Base-by-base conservation (phyloP, 2,797 vertebrate genomes). In the Euthynnus affinis region DNA sequence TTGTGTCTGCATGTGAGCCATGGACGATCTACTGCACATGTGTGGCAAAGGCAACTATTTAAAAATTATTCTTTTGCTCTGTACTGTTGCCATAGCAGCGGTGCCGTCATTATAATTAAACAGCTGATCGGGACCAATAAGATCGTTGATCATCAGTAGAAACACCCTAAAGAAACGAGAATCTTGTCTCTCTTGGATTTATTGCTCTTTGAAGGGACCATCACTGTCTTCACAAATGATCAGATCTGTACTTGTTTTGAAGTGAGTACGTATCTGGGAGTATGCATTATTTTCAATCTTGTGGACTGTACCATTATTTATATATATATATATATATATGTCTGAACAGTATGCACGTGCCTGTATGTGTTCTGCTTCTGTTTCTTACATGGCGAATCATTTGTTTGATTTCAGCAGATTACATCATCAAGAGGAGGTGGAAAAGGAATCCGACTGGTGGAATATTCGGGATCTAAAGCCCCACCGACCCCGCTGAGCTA, bases 401-500 rank as follows among this genome's bases (percentile, higher is more conserved):
- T 10, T 40, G 51, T 68, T 57, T 67, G 61, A 59, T 83, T 83
- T 76, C 76, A 48, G 62, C 34, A 58, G 59, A 25, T 84, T 84
- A 42, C 82, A 76, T 80, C 81, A 80, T 63, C 12, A 55, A 9
- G 34, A 71, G 29, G 59, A 71, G 49, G 62, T 12, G 61, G 57
- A 72, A n/a, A 42, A 48, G 60, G 34, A 9, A 37, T 37, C 34
- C 34, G 5, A 57, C 51, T 6, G 8, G 14, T 37, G 6, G 55
- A 23, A 59, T 23, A 34, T 62, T 44, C 60, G 57, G 20, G 57
- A 83, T 72, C 52, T 64, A 29, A 59, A 46, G 72, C 40, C 42
- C n/a, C 2, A n/a, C 52, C 27, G 9, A 6, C 60, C 46, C n/a
- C 57, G 2, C 58, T 15, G 37, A 71, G 22, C 48, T 20, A 9